Evolutionary conservation across 2,797 vertebrate species (phyloP), one percentile per base, ranked within the genome.

Genomic region (Spea hammondii): DNA sequence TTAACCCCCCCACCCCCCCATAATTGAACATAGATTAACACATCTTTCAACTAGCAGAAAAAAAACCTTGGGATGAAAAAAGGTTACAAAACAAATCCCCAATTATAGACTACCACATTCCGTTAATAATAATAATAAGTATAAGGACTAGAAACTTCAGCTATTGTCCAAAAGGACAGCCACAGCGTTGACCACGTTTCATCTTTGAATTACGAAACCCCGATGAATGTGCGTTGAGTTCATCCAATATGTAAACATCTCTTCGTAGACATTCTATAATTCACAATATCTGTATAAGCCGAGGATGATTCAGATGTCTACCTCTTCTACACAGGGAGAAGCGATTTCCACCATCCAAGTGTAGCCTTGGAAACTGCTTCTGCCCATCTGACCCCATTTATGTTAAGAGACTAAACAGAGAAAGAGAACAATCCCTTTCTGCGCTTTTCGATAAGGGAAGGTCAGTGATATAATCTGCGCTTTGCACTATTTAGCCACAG

Each of bases 291-390:
- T 4, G 6, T 6, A 17, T 62, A 82, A 82, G 74, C 64, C 50
- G 73, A 53, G 49, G 70, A 70, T 62, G 70, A 68, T 78, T 50
- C 45, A 54, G 70, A 73, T 82, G 68, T 59, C 59, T 72, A 73
- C 64, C 17, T 74, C 74, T 9, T 47, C 49, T 74, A 74, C 9
- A 55, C 14, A 5, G 65, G 32, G 72, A 70, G 59, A 74, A 71
- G 51, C 71, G 65, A 81, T 81, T 68, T 54, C 71, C 46, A 54
- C 74, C 72, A 68, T 50, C 74, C 7, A 12, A 46, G 70, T 60
- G 79, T 81, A 81, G 80, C 80, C 80, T 82, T 82, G 80, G 80
- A 77, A 82, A 82, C 80, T 50, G 70, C 75, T 70, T 72, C 70
- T 69, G 69, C 17, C 85, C 50, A 54, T 9, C 44, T 82, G 68